These are phyloP conservation scores for Macrosteles quadrilineatus DNA, from an alignment of 1,140 invertebrate genomes.

Conservation along the genomic window DNA sequence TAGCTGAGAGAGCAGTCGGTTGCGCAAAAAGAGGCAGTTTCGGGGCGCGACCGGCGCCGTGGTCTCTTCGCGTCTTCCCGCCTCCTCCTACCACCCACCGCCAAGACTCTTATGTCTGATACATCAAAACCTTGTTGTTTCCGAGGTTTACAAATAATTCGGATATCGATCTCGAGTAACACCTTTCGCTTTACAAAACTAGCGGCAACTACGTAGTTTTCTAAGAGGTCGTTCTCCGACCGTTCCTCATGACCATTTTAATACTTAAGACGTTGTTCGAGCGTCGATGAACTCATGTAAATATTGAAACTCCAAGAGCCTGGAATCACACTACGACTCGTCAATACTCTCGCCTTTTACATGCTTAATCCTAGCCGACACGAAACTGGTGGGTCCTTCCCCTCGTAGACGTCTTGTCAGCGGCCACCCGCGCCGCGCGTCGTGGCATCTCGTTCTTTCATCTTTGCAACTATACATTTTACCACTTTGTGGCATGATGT, in stretches of 20 bases:
- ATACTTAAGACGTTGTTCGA: too few relatives aligned
- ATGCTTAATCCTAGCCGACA: constrained; percentile 3
- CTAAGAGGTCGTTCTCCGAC: too few relatives aligned
- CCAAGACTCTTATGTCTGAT: constrained; percentile 15
- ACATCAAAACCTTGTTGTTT: constrained; percentile 29
- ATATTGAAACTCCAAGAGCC: too few relatives aligned
- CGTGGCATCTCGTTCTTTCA: too few relatives aligned
- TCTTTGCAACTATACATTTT: too few relatives aligned
- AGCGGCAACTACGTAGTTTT: too few relatives aligned
- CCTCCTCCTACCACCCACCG: constrained; percentile 20
- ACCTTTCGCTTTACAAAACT: background rate
- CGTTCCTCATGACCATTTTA: too few relatives aligned
- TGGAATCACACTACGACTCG: constrained; percentile 1
- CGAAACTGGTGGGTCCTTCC: too few relatives aligned
- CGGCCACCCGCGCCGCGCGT: too few relatives aligned
- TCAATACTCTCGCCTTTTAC: constrained; percentile 3
- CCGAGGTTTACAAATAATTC: constrained; percentile 12
- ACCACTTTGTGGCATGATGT: too few relatives aligned
- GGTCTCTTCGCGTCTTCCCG: constrained; percentile 23
- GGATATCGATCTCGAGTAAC: constrained; percentile 2
- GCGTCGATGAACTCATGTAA: too few relatives aligned
- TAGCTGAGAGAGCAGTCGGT: constrained; percentile 36
- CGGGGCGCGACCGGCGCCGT: constrained; percentile 33
- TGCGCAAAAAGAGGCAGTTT: constrained; percentile 36
- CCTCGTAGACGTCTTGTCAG: too few relatives aligned